phyloP scores from a whole-genome alignment of 2,797 vertebrate species.

The Antennarius maculatus region DNA sequence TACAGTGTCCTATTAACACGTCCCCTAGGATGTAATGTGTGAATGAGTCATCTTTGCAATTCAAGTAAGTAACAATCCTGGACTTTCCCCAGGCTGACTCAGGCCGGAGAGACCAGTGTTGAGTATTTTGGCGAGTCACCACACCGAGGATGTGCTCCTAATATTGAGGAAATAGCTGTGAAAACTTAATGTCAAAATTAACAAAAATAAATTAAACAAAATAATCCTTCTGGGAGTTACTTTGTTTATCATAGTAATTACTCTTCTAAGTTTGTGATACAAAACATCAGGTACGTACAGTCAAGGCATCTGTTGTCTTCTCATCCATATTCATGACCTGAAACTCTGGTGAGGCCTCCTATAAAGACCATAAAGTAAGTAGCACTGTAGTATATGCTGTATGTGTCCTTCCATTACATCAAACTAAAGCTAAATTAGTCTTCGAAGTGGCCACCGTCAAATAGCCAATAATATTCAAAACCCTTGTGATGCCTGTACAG shows the following conservation, averaged over 20 bases:
- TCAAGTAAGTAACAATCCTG: conserved; percentile 75
- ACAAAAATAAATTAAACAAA: conserved; percentile 9
- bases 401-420: background rate
- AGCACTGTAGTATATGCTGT: background rate
- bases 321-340: conserved; percentile 85
- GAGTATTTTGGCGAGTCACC: conserved; percentile 70
- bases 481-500: background rate
- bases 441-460: background rate
- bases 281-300: conserved; percentile 67
- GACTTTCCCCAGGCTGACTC: conserved; percentile 82
- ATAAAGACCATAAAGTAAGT: conserved; percentile 35
- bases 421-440: conserved; percentile 10
- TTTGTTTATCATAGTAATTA: background rate
- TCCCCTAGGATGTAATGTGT: conserved; percentile 49
- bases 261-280: background rate
- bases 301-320: conserved; percentile 75
- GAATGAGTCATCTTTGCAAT: conserved; percentile 63
- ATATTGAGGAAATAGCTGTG: conserved; percentile 52
- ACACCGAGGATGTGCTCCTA: conserved; percentile 49
- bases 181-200: conserved; percentile 28
- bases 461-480: background rate
- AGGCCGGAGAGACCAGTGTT: conserved; percentile 71
- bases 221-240: background rate
- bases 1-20: conserved; percentile 28
- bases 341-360: conserved; percentile 90